Conservation (phyloP, 2,113 vertebrate genomes). For the Motacilla tschutschensis region DNA sequence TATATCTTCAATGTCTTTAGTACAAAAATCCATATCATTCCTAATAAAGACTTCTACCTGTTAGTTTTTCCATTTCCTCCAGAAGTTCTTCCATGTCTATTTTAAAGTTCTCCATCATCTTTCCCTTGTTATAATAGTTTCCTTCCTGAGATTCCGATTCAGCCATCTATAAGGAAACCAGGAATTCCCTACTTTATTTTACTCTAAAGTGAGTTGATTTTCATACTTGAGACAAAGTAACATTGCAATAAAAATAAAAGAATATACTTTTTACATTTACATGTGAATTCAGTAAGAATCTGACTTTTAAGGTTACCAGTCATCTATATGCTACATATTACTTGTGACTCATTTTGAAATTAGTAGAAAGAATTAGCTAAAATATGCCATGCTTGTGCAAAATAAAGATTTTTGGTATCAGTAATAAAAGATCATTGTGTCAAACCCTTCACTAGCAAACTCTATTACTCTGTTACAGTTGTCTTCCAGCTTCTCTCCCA, state of each 20-base stretch:
- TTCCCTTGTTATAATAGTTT: slow-evolving; percentile 38
- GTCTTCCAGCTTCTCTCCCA: background rate
- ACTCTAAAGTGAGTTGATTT: background rate
- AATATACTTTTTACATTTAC: background rate
- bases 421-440: background rate
- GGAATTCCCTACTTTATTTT: background rate
- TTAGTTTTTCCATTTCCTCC: slow-evolving; percentile 75
- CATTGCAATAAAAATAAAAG: background rate
- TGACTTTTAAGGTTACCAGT: background rate
- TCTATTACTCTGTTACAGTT: background rate
- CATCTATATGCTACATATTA: background rate
- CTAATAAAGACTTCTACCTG: slow-evolving; percentile 54
- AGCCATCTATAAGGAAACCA: slow-evolving; percentile 62
- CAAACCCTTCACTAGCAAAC: background rate
- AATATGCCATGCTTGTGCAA: background rate
- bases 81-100: slow-evolving; percentile 68
- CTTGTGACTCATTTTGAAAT: background rate
- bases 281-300: background rate
- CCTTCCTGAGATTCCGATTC: slow-evolving; percentile 56
- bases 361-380: background rate
- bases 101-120: slow-evolving; percentile 49
- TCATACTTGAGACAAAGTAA: background rate
- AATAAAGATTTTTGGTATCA: background rate
- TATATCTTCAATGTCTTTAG: background rate
- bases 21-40: background rate